Evolutionary conservation across 2,797 vertebrate genomes (phyloP), one percentile per base, ranked within the genome.

Genomic region (Microhierax caerulescens): DNA sequence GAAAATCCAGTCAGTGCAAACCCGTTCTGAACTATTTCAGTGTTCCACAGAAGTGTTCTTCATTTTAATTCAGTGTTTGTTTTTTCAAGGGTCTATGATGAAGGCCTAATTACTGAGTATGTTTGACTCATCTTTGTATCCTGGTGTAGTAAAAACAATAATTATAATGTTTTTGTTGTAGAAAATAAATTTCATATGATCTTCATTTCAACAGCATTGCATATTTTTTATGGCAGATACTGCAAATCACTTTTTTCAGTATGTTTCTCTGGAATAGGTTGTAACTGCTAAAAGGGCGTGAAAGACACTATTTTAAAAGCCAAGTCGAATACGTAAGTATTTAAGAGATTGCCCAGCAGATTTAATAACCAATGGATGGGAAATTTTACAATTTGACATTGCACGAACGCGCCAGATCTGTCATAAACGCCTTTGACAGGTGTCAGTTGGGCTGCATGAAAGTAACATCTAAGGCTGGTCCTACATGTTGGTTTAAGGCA

Each of bases 21-120:
- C 27, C 88, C 12, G 25, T 83, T 85, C 13, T 56, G 63, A 86
- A 57, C 43, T 14, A 22, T 73, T 85, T 76, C 9, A 67, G 12
- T 85, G 59, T 51, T 79, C 30, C 25, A 41, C 21, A 39, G 56
- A 70, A 76, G 56, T 68, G 84, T 89, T 91, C 37, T 93, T 75
- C n/a, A 91, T 57, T 85, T 95, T 53, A 67, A 93, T 96, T 92
- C 45, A 8, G 13, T 90, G 32, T 94, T 95, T 93, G 76, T 84
- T 78, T 97, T 94, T 94, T 72, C 48, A 80, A 90, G 88, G 23
- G 43, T 75, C 28, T 92, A 10, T 73, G 56, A 72, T 73, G 77
- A 94, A 90, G 69, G 25, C 72, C 83, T 90, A 77, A 93, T 95
- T 95, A 80, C 47, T 87, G 22, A 92, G 63, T 50, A 9, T 37